Conservation (phyloP, 2,113 vertebrate genomes). For the Lepus timidus region DNA sequence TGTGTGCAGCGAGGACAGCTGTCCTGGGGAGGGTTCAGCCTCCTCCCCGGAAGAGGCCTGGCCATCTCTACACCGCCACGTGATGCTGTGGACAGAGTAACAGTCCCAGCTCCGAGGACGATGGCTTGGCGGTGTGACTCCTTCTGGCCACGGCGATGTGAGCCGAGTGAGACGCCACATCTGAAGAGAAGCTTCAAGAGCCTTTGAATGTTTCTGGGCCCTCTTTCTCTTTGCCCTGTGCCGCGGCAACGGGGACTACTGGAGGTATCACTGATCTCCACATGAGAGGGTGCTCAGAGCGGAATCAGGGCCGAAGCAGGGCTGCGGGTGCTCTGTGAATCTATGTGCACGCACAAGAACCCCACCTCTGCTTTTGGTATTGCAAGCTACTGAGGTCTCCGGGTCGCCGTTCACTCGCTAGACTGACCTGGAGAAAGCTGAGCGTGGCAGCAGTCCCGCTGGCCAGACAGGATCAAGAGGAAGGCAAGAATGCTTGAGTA, state of each 20-base stretch:
- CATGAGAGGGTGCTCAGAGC: not conserved
- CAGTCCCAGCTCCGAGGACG: not conserved
- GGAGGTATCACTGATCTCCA: not conserved
- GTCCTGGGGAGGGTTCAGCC: not conserved
- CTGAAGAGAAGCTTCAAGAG: not conserved
- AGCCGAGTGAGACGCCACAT: fast-evolving
- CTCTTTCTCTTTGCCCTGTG: not conserved
- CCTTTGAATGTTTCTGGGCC: not conserved
- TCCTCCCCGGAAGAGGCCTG: not conserved
- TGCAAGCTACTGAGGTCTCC: not conserved
- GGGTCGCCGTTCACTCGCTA: not conserved
- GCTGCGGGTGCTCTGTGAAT: too few species aligned
- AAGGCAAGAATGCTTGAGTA: not conserved
- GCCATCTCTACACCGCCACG: not conserved
- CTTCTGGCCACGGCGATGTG: not conserved
- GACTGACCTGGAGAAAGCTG: not conserved
- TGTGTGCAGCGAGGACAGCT: fast-evolving
- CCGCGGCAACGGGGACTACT: not conserved
- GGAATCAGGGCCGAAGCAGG: not conserved
- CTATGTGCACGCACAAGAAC: not conserved
- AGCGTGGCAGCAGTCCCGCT: not conserved
- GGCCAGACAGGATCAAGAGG: not conserved
- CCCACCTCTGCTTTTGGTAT: fast-evolving
- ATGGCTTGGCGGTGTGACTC: not conserved
- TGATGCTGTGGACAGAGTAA: not conserved